A percentile compares a stretch with the other conserved stretches of the same genome.
phyloP scores from a whole-genome alignment of 2,888 invertebrate species.

The Scaptomyza reducta region DNA sequence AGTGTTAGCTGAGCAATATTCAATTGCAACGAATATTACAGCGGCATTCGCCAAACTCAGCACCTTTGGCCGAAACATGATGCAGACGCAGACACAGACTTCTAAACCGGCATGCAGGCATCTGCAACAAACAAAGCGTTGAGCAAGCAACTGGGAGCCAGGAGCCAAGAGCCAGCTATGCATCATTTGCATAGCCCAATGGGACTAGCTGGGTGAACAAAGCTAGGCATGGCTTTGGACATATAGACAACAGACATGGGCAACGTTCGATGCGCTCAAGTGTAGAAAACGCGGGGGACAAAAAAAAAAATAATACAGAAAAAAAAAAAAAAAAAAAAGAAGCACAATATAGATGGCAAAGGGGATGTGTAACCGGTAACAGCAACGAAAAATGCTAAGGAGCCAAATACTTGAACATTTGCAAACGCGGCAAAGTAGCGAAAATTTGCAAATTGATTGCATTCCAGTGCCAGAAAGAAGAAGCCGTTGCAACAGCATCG shows the following conservation, averaged over 20 bases:
- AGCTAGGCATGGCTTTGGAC: constrained; percentile 18
- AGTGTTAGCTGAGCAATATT: constrained; percentile 55
- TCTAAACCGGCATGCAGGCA: constrained; percentile 5
- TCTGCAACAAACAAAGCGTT: constrained; percentile 48
- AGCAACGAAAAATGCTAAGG: constrained; percentile 66
- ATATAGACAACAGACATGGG: constrained; percentile 41
- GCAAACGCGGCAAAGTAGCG: constrained; percentile 79
- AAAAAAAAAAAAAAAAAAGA: constrained; percentile 23
- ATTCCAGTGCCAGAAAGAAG: constrained; percentile 74
- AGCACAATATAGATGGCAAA: constrained; percentile 58
- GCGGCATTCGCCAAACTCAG: constrained; percentile 67
- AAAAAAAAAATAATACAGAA: constrained; percentile 8
- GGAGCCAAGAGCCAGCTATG: constrained; percentile 44
- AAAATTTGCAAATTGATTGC: constrained; percentile 83
- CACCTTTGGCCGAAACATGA: constrained; percentile 66
- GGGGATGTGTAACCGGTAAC: constrained; percentile 42
- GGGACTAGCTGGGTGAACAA: constrained; percentile 40
- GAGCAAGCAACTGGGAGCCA: constrained; percentile 9
- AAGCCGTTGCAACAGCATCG: constrained; percentile 26
- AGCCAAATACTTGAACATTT: constrained; percentile 77
- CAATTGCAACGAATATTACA: constrained; percentile 66
- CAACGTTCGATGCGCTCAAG: constrained; percentile 68
- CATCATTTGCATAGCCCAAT: constrained; percentile 62
- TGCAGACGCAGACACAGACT: constrained; percentile 38
- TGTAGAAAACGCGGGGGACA: constrained; percentile 49